Conservation (phyloP, 2,888 invertebrate genomes). For the Artemia sinica region DNA sequence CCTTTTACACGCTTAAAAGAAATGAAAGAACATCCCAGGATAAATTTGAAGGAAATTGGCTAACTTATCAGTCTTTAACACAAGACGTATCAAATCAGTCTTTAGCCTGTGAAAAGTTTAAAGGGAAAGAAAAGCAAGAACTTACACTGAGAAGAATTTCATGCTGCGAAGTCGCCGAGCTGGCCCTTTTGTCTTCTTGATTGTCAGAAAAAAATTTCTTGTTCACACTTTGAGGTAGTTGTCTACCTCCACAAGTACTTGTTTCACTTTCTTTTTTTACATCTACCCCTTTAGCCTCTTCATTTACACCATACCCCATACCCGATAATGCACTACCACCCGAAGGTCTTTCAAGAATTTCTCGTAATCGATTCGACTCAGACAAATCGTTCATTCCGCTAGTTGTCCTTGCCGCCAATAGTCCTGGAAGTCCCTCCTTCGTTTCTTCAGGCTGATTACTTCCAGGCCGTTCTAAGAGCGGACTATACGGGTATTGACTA, state of each 20-base stretch:
- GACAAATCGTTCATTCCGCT: not conserved
- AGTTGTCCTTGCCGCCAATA: not conserved
- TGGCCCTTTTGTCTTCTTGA: constrained; percentile 6
- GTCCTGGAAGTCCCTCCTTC: constrained; percentile 33
- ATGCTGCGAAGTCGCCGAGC: not conserved
- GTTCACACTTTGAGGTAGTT: not conserved
- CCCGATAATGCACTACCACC: not conserved
- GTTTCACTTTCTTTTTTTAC: constrained; percentile 16
- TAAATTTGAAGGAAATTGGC: too few species aligned
- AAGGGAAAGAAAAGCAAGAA: not conserved
- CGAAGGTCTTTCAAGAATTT: constrained; percentile 3
- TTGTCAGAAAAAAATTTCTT: too few species aligned
- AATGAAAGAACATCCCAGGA: too few species aligned
- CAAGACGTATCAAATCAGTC: too few species aligned
- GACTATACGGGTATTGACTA: constrained; percentile 45
- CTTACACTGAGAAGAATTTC: constrained; percentile 12
- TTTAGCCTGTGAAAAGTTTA: too few species aligned
- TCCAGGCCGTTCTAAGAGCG: constrained; percentile 37
- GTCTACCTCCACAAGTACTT: constrained; percentile 13
- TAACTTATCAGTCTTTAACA: too few species aligned
- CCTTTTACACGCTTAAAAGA: too few species aligned
- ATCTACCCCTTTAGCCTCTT: constrained; percentile 16
- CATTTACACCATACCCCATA: constrained; percentile 4
- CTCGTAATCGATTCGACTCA: constrained; percentile 1
- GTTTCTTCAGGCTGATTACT: constrained; percentile 34